phyloP scores from a whole-genome alignment of 2,797 vertebrate genomes.

The Tapirus indicus region DNA sequence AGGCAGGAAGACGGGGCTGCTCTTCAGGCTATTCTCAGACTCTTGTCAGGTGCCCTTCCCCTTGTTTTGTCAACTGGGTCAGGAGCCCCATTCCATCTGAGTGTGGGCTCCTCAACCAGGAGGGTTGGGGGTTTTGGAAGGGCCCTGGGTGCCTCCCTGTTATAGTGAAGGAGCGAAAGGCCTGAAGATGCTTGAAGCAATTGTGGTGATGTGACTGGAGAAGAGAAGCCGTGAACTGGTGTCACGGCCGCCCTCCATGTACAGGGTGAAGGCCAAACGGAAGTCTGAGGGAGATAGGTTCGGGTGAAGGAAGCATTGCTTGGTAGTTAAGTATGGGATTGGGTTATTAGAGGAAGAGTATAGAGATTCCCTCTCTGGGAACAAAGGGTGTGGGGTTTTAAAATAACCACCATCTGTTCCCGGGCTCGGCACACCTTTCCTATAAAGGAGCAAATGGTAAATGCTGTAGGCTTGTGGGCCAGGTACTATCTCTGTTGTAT shows the following conservation, averaged over 20 bases:
- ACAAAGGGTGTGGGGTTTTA: background rate
- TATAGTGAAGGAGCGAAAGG: background rate
- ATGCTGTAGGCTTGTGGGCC: background rate
- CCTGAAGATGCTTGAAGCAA: background rate
- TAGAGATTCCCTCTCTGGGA: background rate
- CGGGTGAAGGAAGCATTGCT: background rate
- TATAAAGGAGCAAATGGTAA: background rate
- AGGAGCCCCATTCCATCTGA: background rate
- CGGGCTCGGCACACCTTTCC: background rate
- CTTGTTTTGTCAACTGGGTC: background rate
- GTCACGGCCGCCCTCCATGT: too few relatives aligned
- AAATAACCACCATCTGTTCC: background rate
- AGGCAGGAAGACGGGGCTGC: background rate
- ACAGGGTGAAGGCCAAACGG: background rate
- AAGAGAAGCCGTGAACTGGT: background rate
- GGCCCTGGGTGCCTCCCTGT: background rate
- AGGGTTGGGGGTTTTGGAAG: background rate
- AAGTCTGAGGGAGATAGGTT: background rate
- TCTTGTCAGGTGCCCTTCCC: background rate
- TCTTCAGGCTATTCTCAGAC: background rate
- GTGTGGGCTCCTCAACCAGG: background rate
- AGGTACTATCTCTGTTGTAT: background rate
- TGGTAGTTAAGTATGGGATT: background rate
- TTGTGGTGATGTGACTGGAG: background rate
- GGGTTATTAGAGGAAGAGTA: background rate